phyloP scores from a whole-genome alignment of 2,888 invertebrate species.

The Ceriagrion tenellum region DNA sequence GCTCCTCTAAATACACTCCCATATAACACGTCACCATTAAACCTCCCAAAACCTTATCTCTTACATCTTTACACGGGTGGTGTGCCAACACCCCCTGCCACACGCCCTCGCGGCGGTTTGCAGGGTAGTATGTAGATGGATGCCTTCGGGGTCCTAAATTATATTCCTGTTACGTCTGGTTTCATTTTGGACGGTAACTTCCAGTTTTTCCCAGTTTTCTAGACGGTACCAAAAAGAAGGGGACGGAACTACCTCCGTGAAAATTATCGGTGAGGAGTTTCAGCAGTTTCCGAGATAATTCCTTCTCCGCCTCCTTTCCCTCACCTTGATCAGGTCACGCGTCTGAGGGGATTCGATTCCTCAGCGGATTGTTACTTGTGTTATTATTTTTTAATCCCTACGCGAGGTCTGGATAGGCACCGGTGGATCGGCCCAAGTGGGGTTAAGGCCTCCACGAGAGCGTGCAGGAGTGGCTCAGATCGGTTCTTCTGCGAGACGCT shows the following conservation, averaged over 20 bases:
- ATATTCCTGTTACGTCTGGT: too few relatives aligned
- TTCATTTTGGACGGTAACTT: too few relatives aligned
- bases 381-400: too few relatives aligned
- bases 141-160: too few relatives aligned
- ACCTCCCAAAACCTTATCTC: too few relatives aligned
- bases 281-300: background rate
- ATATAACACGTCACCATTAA: too few relatives aligned
- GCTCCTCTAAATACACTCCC: too few relatives aligned
- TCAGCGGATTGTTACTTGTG: background rate
- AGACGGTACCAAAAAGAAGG: background rate
- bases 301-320: background rate
- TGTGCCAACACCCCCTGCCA: too few relatives aligned
- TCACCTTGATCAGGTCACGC: background rate
- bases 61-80: too few relatives aligned
- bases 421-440: background rate
- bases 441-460: background rate
- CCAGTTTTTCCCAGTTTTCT: too few relatives aligned
- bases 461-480: background rate
- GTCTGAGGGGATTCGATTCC: background rate
- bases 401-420: background rate
- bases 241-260: background rate
- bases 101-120: too few relatives aligned
- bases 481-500: background rate
- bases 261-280: background rate
- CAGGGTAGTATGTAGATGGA: too few relatives aligned